Percentiles rank a stretch among this genome's conserved stretches.
Conservation (phyloP, 2,888 invertebrate species). For the Autographa gamma region DNA sequence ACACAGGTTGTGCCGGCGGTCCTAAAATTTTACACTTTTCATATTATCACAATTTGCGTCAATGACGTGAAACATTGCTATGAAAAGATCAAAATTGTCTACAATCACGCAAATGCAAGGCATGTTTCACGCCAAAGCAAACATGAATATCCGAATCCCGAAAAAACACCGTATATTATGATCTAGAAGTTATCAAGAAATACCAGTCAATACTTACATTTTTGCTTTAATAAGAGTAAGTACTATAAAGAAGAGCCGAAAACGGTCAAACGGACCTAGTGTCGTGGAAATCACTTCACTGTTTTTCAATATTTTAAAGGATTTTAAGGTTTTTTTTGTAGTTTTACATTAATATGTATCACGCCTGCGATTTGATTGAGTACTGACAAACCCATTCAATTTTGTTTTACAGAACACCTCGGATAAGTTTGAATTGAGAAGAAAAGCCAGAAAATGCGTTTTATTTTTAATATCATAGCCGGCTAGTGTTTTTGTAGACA, state of each 20-base stretch:
- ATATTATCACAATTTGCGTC: too few species aligned
- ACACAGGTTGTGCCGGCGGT: too few species aligned
- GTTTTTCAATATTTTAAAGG: conserved; percentile 40
- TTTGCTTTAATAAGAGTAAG: conserved; percentile 52
- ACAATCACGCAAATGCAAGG: too few species aligned
- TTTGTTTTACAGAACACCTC: conserved; percentile 67
- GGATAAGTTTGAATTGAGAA: conserved; percentile 63
- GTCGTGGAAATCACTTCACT: conserved; percentile 33
- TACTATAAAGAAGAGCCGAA: conserved; percentile 41
- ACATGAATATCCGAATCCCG: too few species aligned
- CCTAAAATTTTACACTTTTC: too few species aligned
- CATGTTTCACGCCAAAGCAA: too few species aligned
- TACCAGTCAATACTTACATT: conserved; percentile 61
- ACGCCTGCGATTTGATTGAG: conserved; percentile 70
- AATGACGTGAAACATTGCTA: too few species aligned
- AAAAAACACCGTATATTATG: too few species aligned
- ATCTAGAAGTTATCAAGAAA: not conserved
- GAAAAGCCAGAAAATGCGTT: not conserved
- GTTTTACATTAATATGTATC: conserved; percentile 62
- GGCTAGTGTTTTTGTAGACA: not conserved
- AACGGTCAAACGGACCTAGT: conserved; percentile 19
- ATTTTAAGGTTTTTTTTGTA: conserved; percentile 63
- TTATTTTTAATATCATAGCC: conserved; percentile 14
- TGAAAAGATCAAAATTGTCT: too few species aligned
- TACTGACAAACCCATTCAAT: conserved; percentile 61